These are phyloP conservation scores for Basileuterus tristriatus DNA, from an alignment of 2,797 vertebrate species.

Conservation along the genomic window DNA sequence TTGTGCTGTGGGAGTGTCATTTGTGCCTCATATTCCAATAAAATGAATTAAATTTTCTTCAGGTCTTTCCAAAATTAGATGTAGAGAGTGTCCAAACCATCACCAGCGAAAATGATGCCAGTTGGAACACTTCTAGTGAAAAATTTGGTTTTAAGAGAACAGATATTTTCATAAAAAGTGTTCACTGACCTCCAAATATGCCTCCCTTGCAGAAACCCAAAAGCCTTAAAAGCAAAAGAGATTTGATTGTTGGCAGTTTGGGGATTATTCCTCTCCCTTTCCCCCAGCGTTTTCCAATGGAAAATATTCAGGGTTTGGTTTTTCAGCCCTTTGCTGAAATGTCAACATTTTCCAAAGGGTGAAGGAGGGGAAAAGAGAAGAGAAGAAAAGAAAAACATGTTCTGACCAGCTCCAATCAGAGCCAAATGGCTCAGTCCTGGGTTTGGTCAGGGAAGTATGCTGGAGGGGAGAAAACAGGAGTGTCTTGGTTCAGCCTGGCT, in stretches of 20 bases:
- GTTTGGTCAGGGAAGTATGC: slow-evolving; percentile 53
- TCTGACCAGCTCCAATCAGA: slow-evolving; percentile 53
- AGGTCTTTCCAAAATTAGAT: neutral
- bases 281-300: slow-evolving; percentile 44
- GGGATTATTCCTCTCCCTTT: slow-evolving; percentile 32
- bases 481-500: slow-evolving; percentile 35
- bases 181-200: neutral
- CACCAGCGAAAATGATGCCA: neutral
- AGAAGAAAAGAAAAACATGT: slow-evolving; percentile 56
- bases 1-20: neutral
- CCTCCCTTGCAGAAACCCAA: neutral
- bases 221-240: slow-evolving; percentile 9
- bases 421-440: slow-evolving; percentile 51
- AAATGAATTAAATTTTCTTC: neutral
- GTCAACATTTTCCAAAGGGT: slow-evolving; percentile 49
- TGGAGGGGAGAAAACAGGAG: slow-evolving; percentile 48
- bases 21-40: neutral
- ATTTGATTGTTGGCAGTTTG: slow-evolving; percentile 21
- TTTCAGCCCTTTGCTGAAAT: slow-evolving; percentile 44
- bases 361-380: slow-evolving; percentile 13
- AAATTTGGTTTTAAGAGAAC: neutral
- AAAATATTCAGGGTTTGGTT: slow-evolving; percentile 61
- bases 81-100: neutral
- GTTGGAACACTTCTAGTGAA: neutral
- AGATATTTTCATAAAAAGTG: slow-evolving; percentile 9